These are phyloP conservation scores for Agapostemon virescens DNA, from an alignment of 2,888 invertebrate genomes.

Conservation along the genomic window DNA sequence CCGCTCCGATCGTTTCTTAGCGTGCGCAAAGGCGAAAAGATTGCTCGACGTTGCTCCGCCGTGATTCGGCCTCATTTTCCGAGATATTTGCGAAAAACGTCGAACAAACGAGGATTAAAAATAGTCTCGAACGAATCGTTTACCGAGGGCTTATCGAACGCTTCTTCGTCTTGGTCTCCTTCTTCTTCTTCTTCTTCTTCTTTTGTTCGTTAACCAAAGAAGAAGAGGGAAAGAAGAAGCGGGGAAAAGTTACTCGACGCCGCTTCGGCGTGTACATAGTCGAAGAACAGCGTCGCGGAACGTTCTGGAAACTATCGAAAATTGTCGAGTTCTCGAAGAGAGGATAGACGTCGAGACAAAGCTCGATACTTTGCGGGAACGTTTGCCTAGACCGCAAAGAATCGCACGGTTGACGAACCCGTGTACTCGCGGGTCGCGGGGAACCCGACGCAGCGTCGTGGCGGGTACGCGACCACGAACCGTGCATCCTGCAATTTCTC, in stretches of 20 bases:
- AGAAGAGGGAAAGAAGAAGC: neutral
- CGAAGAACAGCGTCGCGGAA: neutral
- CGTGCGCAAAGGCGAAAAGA: no score
- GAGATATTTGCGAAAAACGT: no score
- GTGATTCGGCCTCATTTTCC: no score
- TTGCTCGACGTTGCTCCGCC: no score
- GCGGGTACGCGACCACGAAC: constrained; percentile 34
- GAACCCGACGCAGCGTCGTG: constrained; percentile 11
- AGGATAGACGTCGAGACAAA: neutral
- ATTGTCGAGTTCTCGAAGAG: neutral
- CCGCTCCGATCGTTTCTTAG: no score
- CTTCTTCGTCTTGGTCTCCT: no score
- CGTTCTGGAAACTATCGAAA: neutral
- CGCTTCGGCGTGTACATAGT: neutral
- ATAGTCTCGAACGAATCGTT: no score
- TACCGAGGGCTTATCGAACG: no score
- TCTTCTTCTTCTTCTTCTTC: no score
- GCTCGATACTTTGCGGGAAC: neutral
- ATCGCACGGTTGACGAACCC: constrained; percentile 13
- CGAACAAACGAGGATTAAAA: no score
- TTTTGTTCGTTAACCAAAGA: neutral
- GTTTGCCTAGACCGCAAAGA: constrained; percentile 3
- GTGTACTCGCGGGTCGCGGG: constrained; percentile 32
- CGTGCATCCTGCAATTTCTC: constrained; percentile 69
- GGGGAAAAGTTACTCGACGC: neutral